These are phyloP conservation scores for Candoia aspera DNA, from an alignment of 2,113 vertebrate species.

Conservation along the genomic window DNA sequence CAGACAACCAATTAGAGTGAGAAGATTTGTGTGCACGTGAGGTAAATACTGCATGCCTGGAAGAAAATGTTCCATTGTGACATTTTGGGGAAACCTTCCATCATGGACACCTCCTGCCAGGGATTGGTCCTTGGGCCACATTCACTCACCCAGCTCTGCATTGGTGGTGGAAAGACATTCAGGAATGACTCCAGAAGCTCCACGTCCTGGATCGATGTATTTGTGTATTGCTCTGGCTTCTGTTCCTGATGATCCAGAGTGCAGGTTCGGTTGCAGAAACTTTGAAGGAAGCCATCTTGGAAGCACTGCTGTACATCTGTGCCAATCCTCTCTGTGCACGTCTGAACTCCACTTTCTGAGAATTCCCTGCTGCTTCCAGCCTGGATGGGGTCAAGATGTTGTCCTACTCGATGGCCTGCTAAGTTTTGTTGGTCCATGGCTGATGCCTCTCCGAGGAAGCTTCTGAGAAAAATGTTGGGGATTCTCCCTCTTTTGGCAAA, in stretches of 20 bases:
- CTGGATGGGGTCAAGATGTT: not conserved
- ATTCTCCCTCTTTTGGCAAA: not conserved
- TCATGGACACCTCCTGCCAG: too few species aligned
- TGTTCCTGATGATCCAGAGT: not conserved
- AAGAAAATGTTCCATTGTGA: not conserved
- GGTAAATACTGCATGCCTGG: not conserved
- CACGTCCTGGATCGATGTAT: not conserved
- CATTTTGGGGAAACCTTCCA: too few species aligned
- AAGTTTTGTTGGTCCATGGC: not conserved
- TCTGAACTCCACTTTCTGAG: not conserved
- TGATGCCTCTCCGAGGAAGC: not conserved
- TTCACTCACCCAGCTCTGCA: not conserved
- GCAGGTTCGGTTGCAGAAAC: not conserved
- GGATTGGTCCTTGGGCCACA: not conserved
- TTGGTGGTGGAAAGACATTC: not conserved
- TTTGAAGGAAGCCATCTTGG: not conserved
- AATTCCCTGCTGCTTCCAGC: not conserved
- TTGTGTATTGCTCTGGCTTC: not conserved
- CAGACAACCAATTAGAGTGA: too few species aligned
- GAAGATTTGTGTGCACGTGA: too few species aligned
- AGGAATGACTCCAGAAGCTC: not conserved
- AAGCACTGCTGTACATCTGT: not conserved
- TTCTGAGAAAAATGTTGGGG: not conserved
- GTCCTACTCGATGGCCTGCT: not conserved
- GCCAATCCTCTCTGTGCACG: not conserved